Evolutionary conservation across 2,797 vertebrate species (phyloP).

Genomic region (Hippoglossus hippoglossus): DNA sequence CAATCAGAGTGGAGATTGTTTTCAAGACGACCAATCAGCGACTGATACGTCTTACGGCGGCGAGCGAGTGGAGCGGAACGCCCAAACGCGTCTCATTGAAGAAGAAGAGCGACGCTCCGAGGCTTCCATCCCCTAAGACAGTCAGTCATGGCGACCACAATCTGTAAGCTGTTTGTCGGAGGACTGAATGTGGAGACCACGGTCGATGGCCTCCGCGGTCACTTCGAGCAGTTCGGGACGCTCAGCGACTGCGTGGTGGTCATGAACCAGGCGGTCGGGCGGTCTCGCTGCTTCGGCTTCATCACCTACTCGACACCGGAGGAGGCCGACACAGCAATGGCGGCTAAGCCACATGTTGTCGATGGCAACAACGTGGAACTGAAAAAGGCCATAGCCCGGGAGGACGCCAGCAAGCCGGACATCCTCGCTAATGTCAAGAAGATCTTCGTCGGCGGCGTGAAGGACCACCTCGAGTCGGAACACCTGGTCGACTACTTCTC

Average conservation of each 20-base stretch:
- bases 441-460: conserved; percentile 94
- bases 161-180: conserved; percentile 97
- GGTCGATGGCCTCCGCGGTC: conserved; percentile 90
- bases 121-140: conserved; percentile 37
- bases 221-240: conserved; percentile 94
- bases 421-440: conserved; percentile 97
- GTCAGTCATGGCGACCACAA: conserved; percentile 84
- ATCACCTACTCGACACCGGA: conserved; percentile 95
- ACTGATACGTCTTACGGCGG: conserved; percentile 51
- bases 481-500: conserved; percentile 92
- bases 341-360: conserved; percentile 94
- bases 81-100: conserved; percentile 76
- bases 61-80: conserved; percentile 38
- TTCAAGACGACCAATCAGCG: conserved; percentile 67
- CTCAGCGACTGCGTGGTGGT: conserved; percentile 97
- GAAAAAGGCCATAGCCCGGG: conserved; percentile 94
- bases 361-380: conserved; percentile 96
- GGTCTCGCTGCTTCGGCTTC: conserved; percentile 97
- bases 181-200: conserved; percentile 98
- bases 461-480: conserved; percentile 90
- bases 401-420: conserved; percentile 94
- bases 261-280: conserved; percentile 93
- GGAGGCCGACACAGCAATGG: conserved; percentile 97
- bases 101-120: conserved; percentile 70
- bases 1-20: conserved; percentile 28